These are phyloP conservation scores for Ophioderma brevispina DNA, from an alignment of 35 echinoderm and acorn worm genomes.

Conservation along the genomic window DNA sequence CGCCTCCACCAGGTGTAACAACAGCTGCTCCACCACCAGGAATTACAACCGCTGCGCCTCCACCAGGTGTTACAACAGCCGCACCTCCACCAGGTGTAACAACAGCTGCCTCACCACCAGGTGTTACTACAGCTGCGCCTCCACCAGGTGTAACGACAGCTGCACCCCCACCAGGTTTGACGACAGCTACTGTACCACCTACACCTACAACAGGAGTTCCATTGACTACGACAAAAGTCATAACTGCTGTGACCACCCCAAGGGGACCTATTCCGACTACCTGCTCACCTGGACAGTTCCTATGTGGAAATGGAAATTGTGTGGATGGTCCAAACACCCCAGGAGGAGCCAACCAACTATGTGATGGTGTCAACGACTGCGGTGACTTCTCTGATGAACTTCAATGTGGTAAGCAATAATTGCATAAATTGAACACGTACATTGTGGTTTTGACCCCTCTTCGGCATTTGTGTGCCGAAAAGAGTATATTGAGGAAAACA, in stretches of 20 bases:
- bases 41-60: not conserved
- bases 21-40: not conserved
- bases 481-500: too few relatives aligned
- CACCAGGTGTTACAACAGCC: not conserved
- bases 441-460: too few relatives aligned
- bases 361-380: slow-evolving; percentile 76
- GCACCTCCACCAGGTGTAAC: not conserved
- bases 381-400: slow-evolving; percentile 76
- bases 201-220: too few relatives aligned
- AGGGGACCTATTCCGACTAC: slow-evolving; percentile 23
- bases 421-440: too few relatives aligned
- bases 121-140: too few relatives aligned
- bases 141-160: too few relatives aligned
- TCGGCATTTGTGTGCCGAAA: too few relatives aligned
- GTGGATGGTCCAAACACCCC: slow-evolving; percentile 8
- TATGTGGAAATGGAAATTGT: slow-evolving; percentile 64
- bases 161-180: too few relatives aligned
- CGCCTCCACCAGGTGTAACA: too few relatives aligned
- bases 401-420: slow-evolving; percentile 65
- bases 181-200: too few relatives aligned
- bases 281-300: slow-evolving; percentile 64
- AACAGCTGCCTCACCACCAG: not conserved
- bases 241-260: not conserved
- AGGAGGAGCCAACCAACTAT: slow-evolving; percentile 44
- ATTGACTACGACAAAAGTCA: too few relatives aligned